A percentile compares a stretch with the other conserved stretches of the same genome.
phyloP scores from a whole-genome alignment of 2,113 vertebrate species.

The Genyomyrus donnyi region DNA sequence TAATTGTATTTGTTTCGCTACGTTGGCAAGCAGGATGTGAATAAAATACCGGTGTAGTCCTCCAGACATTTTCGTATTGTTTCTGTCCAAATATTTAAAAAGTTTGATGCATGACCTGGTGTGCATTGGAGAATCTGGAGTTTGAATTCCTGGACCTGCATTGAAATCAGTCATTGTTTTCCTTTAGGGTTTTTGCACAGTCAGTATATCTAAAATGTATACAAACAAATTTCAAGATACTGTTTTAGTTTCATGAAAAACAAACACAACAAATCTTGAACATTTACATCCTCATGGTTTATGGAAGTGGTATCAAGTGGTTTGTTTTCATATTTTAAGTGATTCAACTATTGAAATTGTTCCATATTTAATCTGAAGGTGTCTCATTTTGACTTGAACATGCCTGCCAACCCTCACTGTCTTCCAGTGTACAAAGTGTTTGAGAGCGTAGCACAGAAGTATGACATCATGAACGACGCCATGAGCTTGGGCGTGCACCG shows the following conservation, averaged over 20 bases:
- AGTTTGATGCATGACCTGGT: not conserved
- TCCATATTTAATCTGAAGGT: not conserved
- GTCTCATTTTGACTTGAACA: not conserved
- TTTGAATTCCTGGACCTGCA: not conserved
- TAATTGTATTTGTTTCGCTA: not conserved
- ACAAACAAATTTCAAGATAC: not conserved
- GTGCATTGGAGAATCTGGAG: not conserved
- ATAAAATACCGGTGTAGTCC: not conserved
- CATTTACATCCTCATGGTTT: not conserved
- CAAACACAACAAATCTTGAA: not conserved
- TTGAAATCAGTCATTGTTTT: not conserved
- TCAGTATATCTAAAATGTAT: not conserved
- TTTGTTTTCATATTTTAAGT: not conserved
- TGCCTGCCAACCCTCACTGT: not conserved
- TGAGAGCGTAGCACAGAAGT: slow-evolving; percentile 86
- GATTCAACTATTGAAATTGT: not conserved
- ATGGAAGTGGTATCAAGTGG: not conserved
- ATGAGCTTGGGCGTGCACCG: slow-evolving; percentile 93
- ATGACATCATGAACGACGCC: slow-evolving; percentile 92
- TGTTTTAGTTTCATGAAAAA: not conserved
- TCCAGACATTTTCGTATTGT: not conserved
- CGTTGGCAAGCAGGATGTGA: not conserved
- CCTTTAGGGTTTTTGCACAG: not conserved
- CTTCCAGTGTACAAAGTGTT: slow-evolving; percentile 83
- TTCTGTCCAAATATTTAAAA: not conserved